A percentile compares a stretch with the other conserved stretches of the same genome.
Conservation (phyloP, 2,888 invertebrate species). For the Saturnia japonica region DNA sequence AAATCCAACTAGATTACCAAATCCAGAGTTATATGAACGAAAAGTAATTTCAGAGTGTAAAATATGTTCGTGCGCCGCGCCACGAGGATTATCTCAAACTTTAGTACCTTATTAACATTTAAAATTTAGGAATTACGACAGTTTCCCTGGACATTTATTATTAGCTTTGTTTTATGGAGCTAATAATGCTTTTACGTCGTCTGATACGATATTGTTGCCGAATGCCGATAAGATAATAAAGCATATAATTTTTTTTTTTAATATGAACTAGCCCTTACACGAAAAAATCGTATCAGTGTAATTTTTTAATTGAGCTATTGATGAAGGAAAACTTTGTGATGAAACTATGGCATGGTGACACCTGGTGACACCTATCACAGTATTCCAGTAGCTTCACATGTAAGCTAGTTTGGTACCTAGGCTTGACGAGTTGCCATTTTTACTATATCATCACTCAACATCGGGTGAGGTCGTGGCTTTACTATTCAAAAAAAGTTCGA, state of each 20-base stretch:
- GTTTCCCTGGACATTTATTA: slow-evolving; percentile 8
- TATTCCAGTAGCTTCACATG: background rate
- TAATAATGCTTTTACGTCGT: slow-evolving; percentile 2
- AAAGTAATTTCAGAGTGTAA: slow-evolving; percentile 3
- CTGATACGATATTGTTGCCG: background rate
- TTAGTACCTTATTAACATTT: slow-evolving; percentile 12
- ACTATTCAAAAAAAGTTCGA: too few relatives aligned
- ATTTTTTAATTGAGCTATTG: too few relatives aligned
- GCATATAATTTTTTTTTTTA: background rate
- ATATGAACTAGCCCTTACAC: background rate
- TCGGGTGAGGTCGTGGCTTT: background rate
- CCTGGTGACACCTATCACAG: background rate
- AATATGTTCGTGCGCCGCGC: background rate
- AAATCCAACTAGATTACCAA: background rate
- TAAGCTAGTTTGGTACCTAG: background rate
- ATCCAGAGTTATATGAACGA: background rate
- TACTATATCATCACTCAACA: background rate
- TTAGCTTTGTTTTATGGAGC: slow-evolving; percentile 6
- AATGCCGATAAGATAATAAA: background rate
- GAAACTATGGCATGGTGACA: too few relatives aligned
- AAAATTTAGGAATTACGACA: slow-evolving; percentile 10
- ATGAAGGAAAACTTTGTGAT: background rate
- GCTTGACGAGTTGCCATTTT: background rate
- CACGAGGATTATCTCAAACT: slow-evolving; percentile 11
- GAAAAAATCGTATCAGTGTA: too few relatives aligned